Percentiles rank a stretch among this genome's conserved stretches.
These are phyloP conservation scores for Scolanthus callimorphus DNA, from an alignment of 92 coral and sea anemone genomes.

Conservation along the genomic window DNA sequence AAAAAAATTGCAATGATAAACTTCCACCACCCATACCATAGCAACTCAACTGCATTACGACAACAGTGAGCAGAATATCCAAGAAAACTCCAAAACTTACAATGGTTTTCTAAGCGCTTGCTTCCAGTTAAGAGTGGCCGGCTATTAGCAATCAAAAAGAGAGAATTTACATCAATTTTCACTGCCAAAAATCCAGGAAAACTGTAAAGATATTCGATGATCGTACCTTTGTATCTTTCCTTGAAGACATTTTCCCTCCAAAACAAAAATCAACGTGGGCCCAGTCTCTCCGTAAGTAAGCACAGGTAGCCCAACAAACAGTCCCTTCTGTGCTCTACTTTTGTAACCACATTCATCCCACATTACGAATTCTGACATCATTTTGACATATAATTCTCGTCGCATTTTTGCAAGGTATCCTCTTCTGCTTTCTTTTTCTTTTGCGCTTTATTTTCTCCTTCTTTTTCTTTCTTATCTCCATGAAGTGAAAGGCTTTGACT, in stretches of 20 bases:
- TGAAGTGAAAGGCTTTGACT: no score
- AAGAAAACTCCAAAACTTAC: slow-evolving; percentile 38
- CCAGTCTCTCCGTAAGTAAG: slow-evolving; percentile 27
- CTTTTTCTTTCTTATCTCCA: no score
- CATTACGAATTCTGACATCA: no score
- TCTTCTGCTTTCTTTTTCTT: no score
- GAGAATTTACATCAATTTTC: background rate
- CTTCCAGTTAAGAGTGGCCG: slow-evolving; percentile 70
- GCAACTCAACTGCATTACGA: no score
- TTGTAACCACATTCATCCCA: no score
- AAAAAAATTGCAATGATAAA: background rate
- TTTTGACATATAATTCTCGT: no score
- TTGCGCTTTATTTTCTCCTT: no score
- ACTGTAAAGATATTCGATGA: background rate
- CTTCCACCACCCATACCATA: background rate
- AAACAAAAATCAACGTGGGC: background rate
- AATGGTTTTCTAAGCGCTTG: slow-evolving; percentile 76
- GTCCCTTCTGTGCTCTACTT: no score
- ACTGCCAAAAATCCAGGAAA: background rate
- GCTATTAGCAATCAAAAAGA: slow-evolving; percentile 33
- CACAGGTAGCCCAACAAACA: background rate
- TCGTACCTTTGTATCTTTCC: slow-evolving; percentile 51
- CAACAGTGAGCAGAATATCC: background rate
- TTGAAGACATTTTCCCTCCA: slow-evolving; percentile 50
- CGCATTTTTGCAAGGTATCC: no score